Evolutionary conservation across 1,140 invertebrate species (phyloP), one percentile per base, ranked within the genome.

Genomic region (Drosophila ercepeae): DNA sequence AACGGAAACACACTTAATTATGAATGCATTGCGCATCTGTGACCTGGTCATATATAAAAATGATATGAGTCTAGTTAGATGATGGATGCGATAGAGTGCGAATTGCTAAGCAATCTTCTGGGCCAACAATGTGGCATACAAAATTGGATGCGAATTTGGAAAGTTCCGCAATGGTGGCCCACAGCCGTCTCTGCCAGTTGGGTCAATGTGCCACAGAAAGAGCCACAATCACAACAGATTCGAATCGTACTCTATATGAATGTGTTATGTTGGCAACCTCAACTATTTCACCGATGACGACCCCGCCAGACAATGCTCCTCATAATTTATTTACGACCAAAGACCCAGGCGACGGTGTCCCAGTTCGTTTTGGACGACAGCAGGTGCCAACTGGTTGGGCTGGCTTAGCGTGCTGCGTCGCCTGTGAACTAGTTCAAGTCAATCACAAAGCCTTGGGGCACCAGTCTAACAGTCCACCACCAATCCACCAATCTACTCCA

Each of bases 351-450:
- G 46, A 53, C 32, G 23, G 14, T 68, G 64, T 27, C 64, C 64
- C 64, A 68, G 60, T 68, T 68, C 13, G 19, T 52, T 32, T 65
- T 36, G 21, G 27, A 27, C 41, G 49, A 48, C 18, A 48, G 44
- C 69, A 73, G 68, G 57, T 72, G 69, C 45, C 25, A 34, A 23
- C 42, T 46, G 25, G 29, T 50, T 16, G 9, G 45, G 13, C 7
- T 8, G n/a, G 21, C n/a, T 21, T 27, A 9, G 46, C 25, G 34
- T 67, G 60, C 14, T 16, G 13, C 14, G 6, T 68, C 57, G 54
- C 72, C 61, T 51, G 82, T 61, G 55, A 84, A 84, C 81, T 86
- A 81, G 81, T 84, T 86, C 60, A 86, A 84, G 81, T 84, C 81
- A 76, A 86, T 84, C 82, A 39, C 13, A 75, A 52, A 58, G 59